Evolutionary conservation across 2,113 vertebrate species (phyloP).

Genomic region (Urocitellus parryii): DNA sequence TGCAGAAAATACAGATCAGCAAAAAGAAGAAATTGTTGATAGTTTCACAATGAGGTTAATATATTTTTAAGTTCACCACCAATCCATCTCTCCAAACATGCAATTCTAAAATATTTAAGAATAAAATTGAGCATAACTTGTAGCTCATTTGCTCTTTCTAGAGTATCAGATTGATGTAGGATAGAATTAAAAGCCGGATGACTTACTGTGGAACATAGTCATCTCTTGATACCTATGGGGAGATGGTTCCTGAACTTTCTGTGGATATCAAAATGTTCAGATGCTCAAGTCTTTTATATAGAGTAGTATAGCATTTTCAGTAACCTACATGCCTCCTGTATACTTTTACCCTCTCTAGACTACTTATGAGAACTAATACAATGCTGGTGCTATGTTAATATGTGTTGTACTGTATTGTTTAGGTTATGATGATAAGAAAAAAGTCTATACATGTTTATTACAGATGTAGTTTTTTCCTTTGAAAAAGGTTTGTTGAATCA

Average conservation of each 20-base stretch:
- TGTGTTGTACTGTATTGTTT: background rate
- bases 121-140: background rate
- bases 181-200: background rate
- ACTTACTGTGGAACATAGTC: background rate
- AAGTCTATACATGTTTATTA: background rate
- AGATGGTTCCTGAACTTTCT: background rate
- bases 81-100: background rate
- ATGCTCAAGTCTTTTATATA: background rate
- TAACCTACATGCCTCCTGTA: background rate
- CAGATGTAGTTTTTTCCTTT: background rate
- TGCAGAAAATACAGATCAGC: background rate
- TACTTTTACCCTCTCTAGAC: background rate
- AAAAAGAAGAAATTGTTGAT: background rate
- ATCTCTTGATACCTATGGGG: background rate
- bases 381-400: background rate
- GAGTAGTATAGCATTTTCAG: background rate
- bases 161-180: background rate
- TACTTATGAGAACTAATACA: background rate
- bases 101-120: background rate
- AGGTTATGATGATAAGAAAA: background rate
- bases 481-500: background rate
- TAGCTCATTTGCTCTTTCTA: background rate
- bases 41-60: background rate
- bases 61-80: background rate
- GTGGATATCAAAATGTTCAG: background rate